Evolutionary conservation across 2,113 vertebrate genomes (phyloP), one percentile per base, ranked within the genome.

Genomic region (Percopsis transmontana): DNA sequence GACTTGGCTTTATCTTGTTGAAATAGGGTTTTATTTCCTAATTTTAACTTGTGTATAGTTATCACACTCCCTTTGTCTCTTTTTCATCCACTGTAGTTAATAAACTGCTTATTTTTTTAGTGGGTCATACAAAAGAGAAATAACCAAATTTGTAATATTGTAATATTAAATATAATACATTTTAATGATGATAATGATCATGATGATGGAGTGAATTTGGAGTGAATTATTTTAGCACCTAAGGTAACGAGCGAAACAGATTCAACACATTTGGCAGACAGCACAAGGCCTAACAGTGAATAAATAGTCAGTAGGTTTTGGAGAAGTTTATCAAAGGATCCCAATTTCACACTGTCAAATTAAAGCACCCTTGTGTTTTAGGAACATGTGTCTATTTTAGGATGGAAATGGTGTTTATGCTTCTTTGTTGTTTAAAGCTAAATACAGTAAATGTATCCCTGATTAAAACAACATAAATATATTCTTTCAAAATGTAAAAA

Each of bases 291-390:
- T 33, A 68, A 77, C 21, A 75, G 71, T 76, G 73, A 77, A 82
- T 76, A 81, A 85, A 87, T 77, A 80, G 50, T 24, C 53, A 68
- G 52, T 23, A 58, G 68, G 64, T 77, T 74, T 76, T 85, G 72
- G 79, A 77, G 69, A 76, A 45, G 54, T 77, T 84, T 79, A 84
- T 81, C 71, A 85, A 82, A 89, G 82, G 62, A n/a, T 57, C 76
- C 61, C 77, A 67, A 83, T 89, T 88, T 87, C 81, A 87, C 82
- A 84, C 77, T 56, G 19, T 74, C 77, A 86, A 79, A 87, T 86
- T 79, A 85, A 82, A 82, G 65, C 63, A 73, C 40, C 55, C 66
- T 80, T 74, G 47, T 68, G 76, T 77, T 75, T 73, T 24, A 85
- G 67, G 69, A 72, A 55, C 54, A 79, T 58, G 53, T 66, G 48